A percentile compares a stretch with the other conserved stretches of the same genome.
These are phyloP conservation scores for Mesembrinibis cayennensis DNA, from an alignment of 2,113 vertebrate genomes.

Conservation along the genomic window DNA sequence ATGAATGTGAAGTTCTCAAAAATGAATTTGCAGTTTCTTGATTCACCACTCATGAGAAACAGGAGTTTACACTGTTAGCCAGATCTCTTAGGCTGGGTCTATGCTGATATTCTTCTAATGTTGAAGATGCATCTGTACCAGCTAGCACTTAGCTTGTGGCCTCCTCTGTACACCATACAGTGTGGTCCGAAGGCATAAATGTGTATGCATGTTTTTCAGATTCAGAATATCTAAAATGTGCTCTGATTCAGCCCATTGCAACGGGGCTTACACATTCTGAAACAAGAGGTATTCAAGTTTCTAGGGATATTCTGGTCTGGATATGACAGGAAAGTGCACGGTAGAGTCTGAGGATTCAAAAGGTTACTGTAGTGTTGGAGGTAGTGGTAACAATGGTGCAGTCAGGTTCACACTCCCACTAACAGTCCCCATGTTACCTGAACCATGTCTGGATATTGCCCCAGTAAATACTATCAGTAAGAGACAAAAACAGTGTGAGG, in stretches of 20 bases:
- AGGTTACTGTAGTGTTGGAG: background rate
- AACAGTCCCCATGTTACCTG: background rate
- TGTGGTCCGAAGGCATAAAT: background rate
- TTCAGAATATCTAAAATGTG: background rate
- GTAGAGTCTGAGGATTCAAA: background rate
- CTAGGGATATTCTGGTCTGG: background rate
- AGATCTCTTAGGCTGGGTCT: background rate
- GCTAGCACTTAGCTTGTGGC: background rate
- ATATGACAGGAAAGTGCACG: background rate
- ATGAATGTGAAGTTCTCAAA: background rate
- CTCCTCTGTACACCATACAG: background rate
- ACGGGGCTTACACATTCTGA: background rate
- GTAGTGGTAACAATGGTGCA: background rate
- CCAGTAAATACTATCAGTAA: background rate
- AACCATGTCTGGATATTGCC: background rate
- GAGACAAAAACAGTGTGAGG: background rate
- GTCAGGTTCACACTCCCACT: background rate
- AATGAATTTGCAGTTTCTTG: background rate
- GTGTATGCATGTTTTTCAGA: background rate
- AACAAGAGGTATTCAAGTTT: background rate
- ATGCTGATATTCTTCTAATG: background rate
- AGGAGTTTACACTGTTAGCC: background rate
- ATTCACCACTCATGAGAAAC: background rate
- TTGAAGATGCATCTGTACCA: background rate
- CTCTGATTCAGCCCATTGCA: background rate